Base-by-base conservation (phyloP, 2,113 vertebrate species). In the Donacobius atricapilla region DNA sequence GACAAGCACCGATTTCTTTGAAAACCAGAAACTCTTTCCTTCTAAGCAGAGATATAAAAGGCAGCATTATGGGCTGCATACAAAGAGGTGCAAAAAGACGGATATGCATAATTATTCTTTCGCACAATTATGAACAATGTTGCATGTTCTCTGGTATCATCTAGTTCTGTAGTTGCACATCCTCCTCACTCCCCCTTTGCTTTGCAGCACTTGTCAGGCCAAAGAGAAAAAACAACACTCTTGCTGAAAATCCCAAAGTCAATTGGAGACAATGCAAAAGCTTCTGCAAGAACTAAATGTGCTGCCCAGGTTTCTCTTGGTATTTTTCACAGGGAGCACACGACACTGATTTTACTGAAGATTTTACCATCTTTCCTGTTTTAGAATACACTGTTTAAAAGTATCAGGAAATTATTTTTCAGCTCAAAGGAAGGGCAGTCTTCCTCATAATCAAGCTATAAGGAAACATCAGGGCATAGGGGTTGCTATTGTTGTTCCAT, bases 41-140 rank as follows among this genome's bases (percentile, higher is more conserved):
- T 78, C 85, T 42, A 66, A 93, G 72, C 64, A 96, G 70, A 70
- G 68, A 66, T 10, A 73, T 15, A 47, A 89, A 95, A 97, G n/a
- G 65, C 72, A 69, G 77, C 68, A 63, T 66, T 86, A 91, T 69
- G 39, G 42, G 82, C 91, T 92, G 83, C 89, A 94, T 12, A 89
- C 65, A 95, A 79, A 91, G 89, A 83, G 31, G n/a, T 84, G n/a
- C 56, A 92, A 77, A 71, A 78, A 92, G 64, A 70, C 24, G 66
- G 60, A 65, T 28, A 31, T 8, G 33, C 54, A 83, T 63, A 84
- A 82, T 83, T 83, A 78, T 40, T 88, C 64, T 92, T 88, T 75
- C 65, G 51, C 76, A 84, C 72, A 84, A 37, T 83, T 94, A 68
- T 35, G 76, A 93, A 75, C 17, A 25, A 77, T 39, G 40, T 63